Evolutionary conservation across 2,113 vertebrate species (phyloP), one percentile per base, ranked within the genome.

Genomic region (Crotophaga sulcirostris): DNA sequence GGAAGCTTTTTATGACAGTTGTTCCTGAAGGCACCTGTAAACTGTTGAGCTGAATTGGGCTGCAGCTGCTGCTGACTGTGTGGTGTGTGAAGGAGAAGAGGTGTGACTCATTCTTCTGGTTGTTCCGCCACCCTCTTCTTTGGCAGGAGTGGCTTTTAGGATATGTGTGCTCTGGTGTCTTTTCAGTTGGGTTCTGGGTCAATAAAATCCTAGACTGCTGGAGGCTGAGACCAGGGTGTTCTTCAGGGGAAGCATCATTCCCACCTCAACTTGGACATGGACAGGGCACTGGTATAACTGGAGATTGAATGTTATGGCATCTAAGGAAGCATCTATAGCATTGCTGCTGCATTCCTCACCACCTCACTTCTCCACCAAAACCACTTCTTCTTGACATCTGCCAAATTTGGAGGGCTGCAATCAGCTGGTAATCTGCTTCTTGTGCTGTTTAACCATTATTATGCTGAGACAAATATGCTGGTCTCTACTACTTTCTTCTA

Each of bases 21-120:
- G 47, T 84, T 96, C 93, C 91, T 93, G 68, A 49, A 92, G 90
- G 29, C 96, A 95, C 93, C 97, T 96, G 96, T 93, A 58, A 92
- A 84, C 85, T 52, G 16, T 96, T 69, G 87, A 96, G 76, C 29
- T 82, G 92, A 95, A 84, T 79, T 80, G 74, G 40, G 51, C 62
- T 87, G 88, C 93, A 95, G 83, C 91, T 96, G 96, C 44, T 91
- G 77, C 42, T 93, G 92, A 67, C 5, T 69, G 17, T 29, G 13
- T 3, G 16, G 42, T 13, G 28, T 59, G 54, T 19, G 58, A 78
- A 82, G 91, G 55, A 88, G 47, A 55, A 86, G 26, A 34, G 72
- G 24, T 34, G 67, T 86, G 90, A 97, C 28, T 96, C 93, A 86
- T 87, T 96, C 24, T 70, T 66, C 60, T 92, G 73, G 5, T 56